A percentile compares a stretch with the other conserved stretches of the same genome.
phyloP scores from a whole-genome alignment of 2,888 invertebrate species.

The Eudasyphora cyanicolor region DNA sequence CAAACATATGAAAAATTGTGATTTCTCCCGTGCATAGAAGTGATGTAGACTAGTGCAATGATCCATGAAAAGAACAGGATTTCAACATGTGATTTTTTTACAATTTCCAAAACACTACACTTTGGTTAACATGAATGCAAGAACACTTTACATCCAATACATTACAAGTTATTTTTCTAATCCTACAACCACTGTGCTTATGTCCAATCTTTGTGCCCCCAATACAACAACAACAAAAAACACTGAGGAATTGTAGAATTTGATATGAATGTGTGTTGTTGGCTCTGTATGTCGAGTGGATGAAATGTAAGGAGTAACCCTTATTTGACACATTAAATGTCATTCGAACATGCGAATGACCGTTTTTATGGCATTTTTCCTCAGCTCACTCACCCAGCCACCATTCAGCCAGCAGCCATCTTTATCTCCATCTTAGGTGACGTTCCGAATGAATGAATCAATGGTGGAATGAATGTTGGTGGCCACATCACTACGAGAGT shows the following conservation, averaged over 20 bases:
- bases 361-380: slow-evolving; percentile 73
- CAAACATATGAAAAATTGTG: no score
- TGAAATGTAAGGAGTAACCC: slow-evolving; percentile 67
- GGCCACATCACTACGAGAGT: slow-evolving; percentile 13
- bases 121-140: no score
- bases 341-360: slow-evolving; percentile 74
- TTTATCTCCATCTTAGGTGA: slow-evolving; percentile 55
- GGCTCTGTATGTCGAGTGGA: slow-evolving; percentile 44
- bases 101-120: no score
- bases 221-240: slow-evolving; percentile 60
- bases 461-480: background rate
- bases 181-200: slow-evolving; percentile 19
- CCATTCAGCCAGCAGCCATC: slow-evolving; percentile 56
- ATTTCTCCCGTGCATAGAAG: no score
- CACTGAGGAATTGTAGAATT: slow-evolving; percentile 70
- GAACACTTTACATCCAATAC: no score
- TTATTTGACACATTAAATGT: slow-evolving; percentile 78
- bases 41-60: no score
- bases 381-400: slow-evolving; percentile 8
- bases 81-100: no score
- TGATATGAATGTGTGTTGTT: slow-evolving; percentile 64
- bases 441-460: background rate
- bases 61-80: no score
- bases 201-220: background rate
- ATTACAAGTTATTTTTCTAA: slow-evolving; percentile 47